Evolutionary conservation across 1,140 invertebrate genomes (phyloP), one percentile per base, ranked within the genome.

Genomic region (Caenorhabditis brenneri): DNA sequence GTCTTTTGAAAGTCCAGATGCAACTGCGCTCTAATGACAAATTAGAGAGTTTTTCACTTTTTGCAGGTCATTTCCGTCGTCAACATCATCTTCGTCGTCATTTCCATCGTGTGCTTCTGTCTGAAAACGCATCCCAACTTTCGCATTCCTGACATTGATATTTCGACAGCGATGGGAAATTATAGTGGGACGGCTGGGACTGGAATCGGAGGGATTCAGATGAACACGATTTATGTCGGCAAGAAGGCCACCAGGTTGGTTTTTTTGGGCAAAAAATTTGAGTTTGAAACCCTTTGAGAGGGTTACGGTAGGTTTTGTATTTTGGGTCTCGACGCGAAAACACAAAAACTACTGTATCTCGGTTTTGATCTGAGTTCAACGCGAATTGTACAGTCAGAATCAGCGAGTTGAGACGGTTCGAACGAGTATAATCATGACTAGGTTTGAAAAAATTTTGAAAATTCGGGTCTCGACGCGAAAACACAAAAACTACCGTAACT

Each of bases 61-160:
- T 36, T 65, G 19, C 84, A 87, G 86, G 79, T 79, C 55, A 81
- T 87, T 27, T 87, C 86, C 2, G 31, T 85, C 22, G 74, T 87
- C 78, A 81, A 84, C 27, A 87, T 87, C 79, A 84, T 79, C 49
- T 87, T 87, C 74, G 86, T 87, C 33, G 79, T 87, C 79, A 81
- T 85, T 31, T 87, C 86, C 5, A 87, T 87, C 51, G 82, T 87
- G n/a, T 85, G 83, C 81, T 97, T 97, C 92, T 97, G 95, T 92
- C 92, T 97, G 88, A 97, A 97, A 92, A 96, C 96, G 0, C 95
- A 96, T 91, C 95, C 95, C 0, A 94, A 94, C 88, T 94, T 95
- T 90, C 92, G 95, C 46, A 94, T 96, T 87, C 96, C 97, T 42
- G 83, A 86, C 36, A 84, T 86, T 24, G 79, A 83, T 27, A 39